Evolutionary conservation across 2,113 vertebrate species (phyloP), one percentile per base, ranked within the genome.

Genomic region (Heterocephalus glaber): DNA sequence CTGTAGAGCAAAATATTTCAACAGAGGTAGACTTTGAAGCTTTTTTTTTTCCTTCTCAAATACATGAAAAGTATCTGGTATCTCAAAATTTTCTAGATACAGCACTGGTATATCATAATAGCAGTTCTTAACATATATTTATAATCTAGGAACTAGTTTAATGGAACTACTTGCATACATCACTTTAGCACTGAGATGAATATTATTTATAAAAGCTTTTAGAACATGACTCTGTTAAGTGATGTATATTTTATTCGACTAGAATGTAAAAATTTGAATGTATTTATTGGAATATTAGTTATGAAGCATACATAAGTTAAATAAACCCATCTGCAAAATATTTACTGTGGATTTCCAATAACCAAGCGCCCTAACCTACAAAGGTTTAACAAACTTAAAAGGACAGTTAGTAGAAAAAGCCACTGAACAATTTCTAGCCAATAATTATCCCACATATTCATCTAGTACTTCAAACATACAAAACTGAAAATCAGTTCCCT

Each of bases 201-300:
- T 90, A 88, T 88, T 93, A 85, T 85, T 85, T 88, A 77, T 76
- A 95, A 93, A 91, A 95, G 58, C 70, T 95, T 93, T 97, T 89
- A 93, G 70, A 16, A 56, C 90, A 90, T 87, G 30, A 76, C 54
- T 79, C 20, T 94, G 30, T 58, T 90, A 88, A 54, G 52, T 16
- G 76, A n/a, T 82, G 52, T 38, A 68, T 80, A 92, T 47, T 88
- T 88, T 63, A 74, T 81, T 86, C 19, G n/a, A 47, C 28, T 35
- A 26, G 28, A 89, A 76, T 90, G 80, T 49, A 61, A 94, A 95
- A 76, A 58, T n/a, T 52, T 82, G 56, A 96, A 88, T 86, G 30
- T 19, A 9, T 86, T 93, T 92, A 86, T 44, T 92, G 60, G 20
- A 89, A 65, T 77, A 92, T 80, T 87, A 88, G 41, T 66, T 87